Percentiles rank a stretch among this genome's conserved stretches.
Evolutionary conservation across 2,113 vertebrate species (phyloP).

Genomic region (Lophura nycthemera): DNA sequence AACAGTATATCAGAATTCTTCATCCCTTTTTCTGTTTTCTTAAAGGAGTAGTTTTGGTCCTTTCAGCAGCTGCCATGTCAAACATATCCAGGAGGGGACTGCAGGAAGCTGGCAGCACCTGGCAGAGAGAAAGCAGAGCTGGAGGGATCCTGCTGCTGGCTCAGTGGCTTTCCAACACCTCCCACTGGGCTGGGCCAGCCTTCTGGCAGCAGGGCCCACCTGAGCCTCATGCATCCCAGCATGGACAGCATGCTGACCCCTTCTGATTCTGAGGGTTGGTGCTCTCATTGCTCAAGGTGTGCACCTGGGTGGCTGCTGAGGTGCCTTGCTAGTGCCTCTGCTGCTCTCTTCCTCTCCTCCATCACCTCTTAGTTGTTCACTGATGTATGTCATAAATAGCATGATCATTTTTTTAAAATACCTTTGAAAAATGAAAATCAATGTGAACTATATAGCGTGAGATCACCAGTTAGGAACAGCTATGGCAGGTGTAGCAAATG

Average conservation of each 20-base stretch:
- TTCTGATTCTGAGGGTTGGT: not conserved
- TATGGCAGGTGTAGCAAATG: not conserved
- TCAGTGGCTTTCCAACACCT: not conserved
- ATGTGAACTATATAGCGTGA: not conserved
- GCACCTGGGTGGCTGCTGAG: not conserved
- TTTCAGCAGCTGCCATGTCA: not conserved
- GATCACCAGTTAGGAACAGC: not conserved
- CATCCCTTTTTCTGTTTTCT: not conserved
- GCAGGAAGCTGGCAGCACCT: not conserved
- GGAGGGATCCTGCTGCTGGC: not conserved
- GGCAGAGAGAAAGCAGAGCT: conserved; percentile 12
- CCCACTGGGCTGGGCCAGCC: not conserved
- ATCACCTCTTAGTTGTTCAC: not conserved
- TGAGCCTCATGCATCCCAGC: not conserved
- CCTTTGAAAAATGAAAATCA: not conserved
- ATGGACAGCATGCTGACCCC: not conserved
- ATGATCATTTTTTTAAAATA: not conserved
- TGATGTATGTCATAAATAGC: not conserved
- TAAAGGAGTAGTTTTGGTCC: not conserved
- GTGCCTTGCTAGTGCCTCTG: not conserved
- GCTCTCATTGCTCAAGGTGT: not conserved
- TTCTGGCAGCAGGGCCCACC: not conserved
- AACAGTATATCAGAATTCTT: not conserved
- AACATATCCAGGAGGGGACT: not conserved
- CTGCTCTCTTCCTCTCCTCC: not conserved